Evolutionary conservation across 2,113 vertebrate genomes (phyloP), one percentile per base, ranked within the genome.

Genomic region (Pagrus major): DNA sequence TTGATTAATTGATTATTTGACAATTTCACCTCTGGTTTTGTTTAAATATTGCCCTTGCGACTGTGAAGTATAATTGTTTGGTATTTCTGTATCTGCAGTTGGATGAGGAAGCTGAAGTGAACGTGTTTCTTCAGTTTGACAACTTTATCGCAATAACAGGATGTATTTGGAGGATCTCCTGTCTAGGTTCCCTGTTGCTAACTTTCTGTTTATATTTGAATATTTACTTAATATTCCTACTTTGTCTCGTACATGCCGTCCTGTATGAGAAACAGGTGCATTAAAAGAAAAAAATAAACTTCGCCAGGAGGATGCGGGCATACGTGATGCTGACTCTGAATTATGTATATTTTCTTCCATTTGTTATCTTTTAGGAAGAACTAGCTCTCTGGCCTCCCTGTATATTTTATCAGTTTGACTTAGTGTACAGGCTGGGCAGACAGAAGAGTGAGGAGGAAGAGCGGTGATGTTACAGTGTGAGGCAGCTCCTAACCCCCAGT

Each of bases 371-470:
- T 80, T 23, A 61, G 42, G 8, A 20, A 63, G 58, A 61, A 35
- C 16, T 37, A 69, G 21, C 60, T 41, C 18, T 49, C 35, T 76
- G 73, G 21, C 71, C 21, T 81, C 9, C 1, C 31, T 63, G 41
- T 78, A 41, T 82, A 39, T 85, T 84, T 80, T 77, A 61, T 60
- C 51, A 47, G 18, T 70, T 80, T 64, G 51, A 56, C 54, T 71
- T 55, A 49, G 16, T 37, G 23, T 59, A 27, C 56, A 47, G 39
- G 20, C 12, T 72, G 52, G 29, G 23, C 54, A 71, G 56, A 15
- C 8, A 47, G 72, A 27, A 23, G n/a, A 23, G 9, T 11, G 55
- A 80, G 61, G 20, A 23, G n/a, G 52, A 68, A 41, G 41, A 67
- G 37, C 15, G 37, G 46, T 58, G 23, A 37, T 12, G 3, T 74